A percentile compares a stretch with the other conserved stretches of the same genome.
Evolutionary conservation across 2,797 vertebrate genomes (phyloP).

Genomic region (Cossypha heuglini): DNA sequence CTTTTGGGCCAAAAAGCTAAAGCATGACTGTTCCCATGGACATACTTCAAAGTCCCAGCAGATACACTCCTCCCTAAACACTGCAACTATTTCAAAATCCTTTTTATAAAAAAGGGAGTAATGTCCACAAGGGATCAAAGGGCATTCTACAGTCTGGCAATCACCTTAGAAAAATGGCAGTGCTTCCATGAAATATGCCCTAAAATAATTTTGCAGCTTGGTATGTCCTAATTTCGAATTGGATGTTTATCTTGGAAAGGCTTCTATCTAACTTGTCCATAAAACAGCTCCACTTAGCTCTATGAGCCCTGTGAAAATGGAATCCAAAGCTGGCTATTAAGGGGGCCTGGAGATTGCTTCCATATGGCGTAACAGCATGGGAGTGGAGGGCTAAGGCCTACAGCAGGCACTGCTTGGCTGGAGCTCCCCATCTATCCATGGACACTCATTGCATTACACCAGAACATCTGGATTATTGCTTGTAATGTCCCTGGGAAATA

Average conservation of each 20-base stretch:
- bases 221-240: slow-evolving; percentile 85
- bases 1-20: slow-evolving; percentile 68
- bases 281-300: slow-evolving; percentile 98
- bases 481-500: slow-evolving; percentile 95
- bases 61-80: slow-evolving; percentile 78
- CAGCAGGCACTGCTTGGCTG: slow-evolving; percentile 90
- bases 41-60: slow-evolving; percentile 78
- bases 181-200: slow-evolving; percentile 92
- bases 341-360: slow-evolving; percentile 94
- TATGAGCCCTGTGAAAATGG: slow-evolving; percentile 94
- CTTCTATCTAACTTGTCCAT: slow-evolving; percentile 97
- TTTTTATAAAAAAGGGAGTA: slow-evolving; percentile 84
- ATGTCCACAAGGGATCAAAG: slow-evolving; percentile 89
- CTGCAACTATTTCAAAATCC: slow-evolving; percentile 79
- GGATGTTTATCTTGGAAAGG: slow-evolving; percentile 99
- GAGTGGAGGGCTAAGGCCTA: slow-evolving; percentile 86
- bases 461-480: slow-evolving; percentile 99
- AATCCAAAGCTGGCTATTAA: slow-evolving; percentile 93
- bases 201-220: slow-evolving; percentile 85
- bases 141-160: slow-evolving; percentile 88
- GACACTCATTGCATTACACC: slow-evolving; percentile 95
- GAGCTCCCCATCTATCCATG: slow-evolving; percentile 86
- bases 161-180: slow-evolving; percentile 89
- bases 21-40: slow-evolving; percentile 73
- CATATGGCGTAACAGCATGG: slow-evolving; percentile 99